Evolutionary conservation across 2,797 vertebrate species (phyloP).

Genomic region (Mormyrops boulengeri): DNA sequence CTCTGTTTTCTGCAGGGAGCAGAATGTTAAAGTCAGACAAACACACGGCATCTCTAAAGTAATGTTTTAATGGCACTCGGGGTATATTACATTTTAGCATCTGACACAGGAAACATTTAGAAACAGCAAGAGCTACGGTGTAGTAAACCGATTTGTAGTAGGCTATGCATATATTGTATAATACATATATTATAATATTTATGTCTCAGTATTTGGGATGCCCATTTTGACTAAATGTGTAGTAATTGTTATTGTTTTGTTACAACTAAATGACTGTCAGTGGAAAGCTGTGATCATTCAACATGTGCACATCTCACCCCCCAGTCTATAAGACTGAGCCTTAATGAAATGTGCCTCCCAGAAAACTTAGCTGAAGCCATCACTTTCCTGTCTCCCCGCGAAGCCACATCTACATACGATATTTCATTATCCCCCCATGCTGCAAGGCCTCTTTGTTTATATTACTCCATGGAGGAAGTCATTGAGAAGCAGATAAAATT

Average conservation of each 20-base stretch:
- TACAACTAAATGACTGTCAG: neutral
- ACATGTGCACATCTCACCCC: neutral
- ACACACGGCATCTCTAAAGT: neutral
- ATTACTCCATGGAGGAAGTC: slow-evolving; percentile 79
- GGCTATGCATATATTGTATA: neutral
- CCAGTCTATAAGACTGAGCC: neutral
- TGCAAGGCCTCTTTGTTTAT: slow-evolving; percentile 47
- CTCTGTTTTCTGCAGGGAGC: neutral
- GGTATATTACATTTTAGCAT: neutral
- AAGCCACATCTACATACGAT: slow-evolving; percentile 64
- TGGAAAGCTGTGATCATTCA: neutral
- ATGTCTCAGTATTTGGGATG: neutral
- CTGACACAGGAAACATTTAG: neutral
- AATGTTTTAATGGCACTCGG: neutral
- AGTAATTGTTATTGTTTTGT: neutral
- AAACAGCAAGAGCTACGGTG: neutral
- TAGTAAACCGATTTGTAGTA: neutral
- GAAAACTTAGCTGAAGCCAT: slow-evolving; percentile 44
- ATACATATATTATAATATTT: neutral
- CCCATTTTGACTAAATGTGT: neutral
- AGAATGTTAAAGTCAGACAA: neutral
- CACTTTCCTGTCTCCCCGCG: slow-evolving; percentile 40
- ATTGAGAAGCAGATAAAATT: slow-evolving; percentile 78
- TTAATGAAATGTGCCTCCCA: neutral
- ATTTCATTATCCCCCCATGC: slow-evolving; percentile 61